phyloP scores from a whole-genome alignment of 2,113 vertebrate genomes.

The Fregetta grallaria region DNA sequence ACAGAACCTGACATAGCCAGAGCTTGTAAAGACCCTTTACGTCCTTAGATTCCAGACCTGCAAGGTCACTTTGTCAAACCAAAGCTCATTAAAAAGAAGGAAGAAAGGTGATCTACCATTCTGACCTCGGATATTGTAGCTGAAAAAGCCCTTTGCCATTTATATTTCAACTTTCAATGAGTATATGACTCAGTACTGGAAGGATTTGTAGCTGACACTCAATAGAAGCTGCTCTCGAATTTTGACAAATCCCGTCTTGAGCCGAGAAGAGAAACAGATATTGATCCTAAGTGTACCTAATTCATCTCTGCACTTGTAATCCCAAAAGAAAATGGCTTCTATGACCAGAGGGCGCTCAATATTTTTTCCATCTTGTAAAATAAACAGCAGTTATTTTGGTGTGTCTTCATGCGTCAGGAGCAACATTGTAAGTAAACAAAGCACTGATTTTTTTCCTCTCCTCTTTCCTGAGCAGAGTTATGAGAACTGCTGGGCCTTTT shows the following conservation, averaged over 20 bases:
- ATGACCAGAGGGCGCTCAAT: conserved; percentile 85
- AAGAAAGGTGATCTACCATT: conserved; percentile 73
- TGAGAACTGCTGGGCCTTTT: conserved; percentile 46
- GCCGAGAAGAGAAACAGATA: conserved; percentile 86
- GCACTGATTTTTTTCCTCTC: conserved; percentile 28
- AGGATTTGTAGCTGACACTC: conserved; percentile 87
- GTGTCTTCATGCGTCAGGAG: conserved; percentile 72
- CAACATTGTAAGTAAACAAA: conserved; percentile 76
- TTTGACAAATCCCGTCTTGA: conserved; percentile 89
- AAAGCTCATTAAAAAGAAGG: conserved; percentile 80
- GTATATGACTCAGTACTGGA: conserved; percentile 78
- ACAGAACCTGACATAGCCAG: not conserved
- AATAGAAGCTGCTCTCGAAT: conserved; percentile 83
- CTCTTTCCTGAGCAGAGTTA: conserved; percentile 34
- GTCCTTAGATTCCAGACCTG: conserved; percentile 50
- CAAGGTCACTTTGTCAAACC: conserved; percentile 78
- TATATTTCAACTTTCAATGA: conserved; percentile 81
- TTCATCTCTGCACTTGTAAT: conserved; percentile 89
- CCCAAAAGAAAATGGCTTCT: conserved; percentile 85
- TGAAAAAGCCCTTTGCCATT: conserved; percentile 77
- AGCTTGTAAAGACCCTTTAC: conserved; percentile 25
- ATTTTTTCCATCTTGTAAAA: conserved; percentile 88
- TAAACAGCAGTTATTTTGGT: conserved; percentile 85
- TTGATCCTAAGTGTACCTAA: conserved; percentile 88
- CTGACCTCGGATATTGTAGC: conserved; percentile 76